These are phyloP conservation scores for Takifugu ocellatus DNA, from an alignment of 2,797 vertebrate species.

Conservation along the genomic window DNA sequence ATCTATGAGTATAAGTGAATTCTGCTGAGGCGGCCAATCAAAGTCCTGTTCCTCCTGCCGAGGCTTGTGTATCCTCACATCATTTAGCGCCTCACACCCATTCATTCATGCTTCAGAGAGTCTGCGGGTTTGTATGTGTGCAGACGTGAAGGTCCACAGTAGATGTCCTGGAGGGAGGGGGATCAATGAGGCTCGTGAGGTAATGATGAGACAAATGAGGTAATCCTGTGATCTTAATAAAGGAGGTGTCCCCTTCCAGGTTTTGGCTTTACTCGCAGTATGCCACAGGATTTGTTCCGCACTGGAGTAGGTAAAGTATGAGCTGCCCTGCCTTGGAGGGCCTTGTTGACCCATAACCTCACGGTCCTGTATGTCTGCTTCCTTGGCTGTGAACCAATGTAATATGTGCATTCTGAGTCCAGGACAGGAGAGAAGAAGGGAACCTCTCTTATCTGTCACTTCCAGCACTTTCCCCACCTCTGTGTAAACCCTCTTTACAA, in stretches of 20 bases:
- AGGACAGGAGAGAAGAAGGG: not conserved
- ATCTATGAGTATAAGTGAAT: conserved; percentile 7
- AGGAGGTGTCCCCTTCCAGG: conserved; percentile 68
- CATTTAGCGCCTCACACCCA: conserved; percentile 27
- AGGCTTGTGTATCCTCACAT: conserved; percentile 45
- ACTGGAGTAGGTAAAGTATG: conserved; percentile 71
- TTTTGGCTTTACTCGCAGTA: conserved; percentile 73
- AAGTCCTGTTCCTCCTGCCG: conserved; percentile 35
- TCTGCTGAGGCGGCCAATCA: conserved; percentile 8
- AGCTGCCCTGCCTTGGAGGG: conserved; percentile 28
- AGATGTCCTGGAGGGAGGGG: too few relatives aligned
- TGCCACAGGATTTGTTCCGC: conserved; percentile 73
- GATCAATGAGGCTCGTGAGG: too few relatives aligned
- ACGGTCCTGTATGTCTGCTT: conserved; percentile 39
- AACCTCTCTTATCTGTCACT: not conserved
- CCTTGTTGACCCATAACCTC: conserved; percentile 40
- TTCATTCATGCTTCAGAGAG: conserved; percentile 35
- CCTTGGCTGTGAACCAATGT: conserved; percentile 62
- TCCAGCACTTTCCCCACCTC: not conserved
- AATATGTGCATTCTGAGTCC: conserved; percentile 6
- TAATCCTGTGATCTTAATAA: conserved; percentile 42
- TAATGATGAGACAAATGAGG: not conserved
- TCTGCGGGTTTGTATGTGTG: conserved; percentile 23
- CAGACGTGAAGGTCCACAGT: not conserved
- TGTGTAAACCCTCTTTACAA: too few relatives aligned